Percentiles rank a stretch among this genome's conserved stretches.
phyloP scores from a whole-genome alignment of 92 coral and sea anemone genomes.

The Heteractis magnifica region DNA sequence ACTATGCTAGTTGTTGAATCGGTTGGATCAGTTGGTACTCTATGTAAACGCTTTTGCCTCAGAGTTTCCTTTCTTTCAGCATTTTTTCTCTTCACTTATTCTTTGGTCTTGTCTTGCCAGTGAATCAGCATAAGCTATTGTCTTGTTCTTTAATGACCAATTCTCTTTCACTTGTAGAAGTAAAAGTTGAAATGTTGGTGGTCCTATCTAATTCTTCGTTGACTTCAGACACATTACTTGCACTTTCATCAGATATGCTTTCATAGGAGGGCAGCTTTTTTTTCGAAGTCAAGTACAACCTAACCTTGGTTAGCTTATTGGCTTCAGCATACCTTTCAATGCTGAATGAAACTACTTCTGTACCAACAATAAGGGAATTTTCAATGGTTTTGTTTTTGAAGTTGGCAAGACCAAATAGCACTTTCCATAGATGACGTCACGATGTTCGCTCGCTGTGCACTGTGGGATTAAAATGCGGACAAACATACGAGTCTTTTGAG shows the following conservation, averaged over 20 bases:
- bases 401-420: constrained; percentile 40
- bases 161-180: neutral
- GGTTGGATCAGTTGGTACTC: neutral
- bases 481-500: too few relatives aligned
- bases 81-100: neutral
- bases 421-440: too few relatives aligned
- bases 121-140: neutral
- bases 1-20: neutral
- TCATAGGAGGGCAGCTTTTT: constrained; percentile 8
- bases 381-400: constrained; percentile 32
- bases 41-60: neutral
- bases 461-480: too few relatives aligned
- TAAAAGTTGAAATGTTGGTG: neutral
- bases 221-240: neutral
- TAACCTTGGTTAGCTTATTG: constrained; percentile 36
- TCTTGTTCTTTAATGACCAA: neutral
- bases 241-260: neutral
- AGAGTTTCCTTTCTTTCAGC: neutral
- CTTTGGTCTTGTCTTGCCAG: neutral
- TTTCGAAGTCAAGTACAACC: constrained; percentile 39
- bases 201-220: neutral
- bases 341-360: constrained; percentile 37
- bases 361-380: constrained; percentile 16
- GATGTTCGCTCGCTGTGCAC: too few relatives aligned
- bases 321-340: constrained; percentile 32